Percentiles rank a stretch among this genome's conserved stretches.
Conservation (phyloP, 1,140 invertebrate species). For the Probaryconus sp. region DNA sequence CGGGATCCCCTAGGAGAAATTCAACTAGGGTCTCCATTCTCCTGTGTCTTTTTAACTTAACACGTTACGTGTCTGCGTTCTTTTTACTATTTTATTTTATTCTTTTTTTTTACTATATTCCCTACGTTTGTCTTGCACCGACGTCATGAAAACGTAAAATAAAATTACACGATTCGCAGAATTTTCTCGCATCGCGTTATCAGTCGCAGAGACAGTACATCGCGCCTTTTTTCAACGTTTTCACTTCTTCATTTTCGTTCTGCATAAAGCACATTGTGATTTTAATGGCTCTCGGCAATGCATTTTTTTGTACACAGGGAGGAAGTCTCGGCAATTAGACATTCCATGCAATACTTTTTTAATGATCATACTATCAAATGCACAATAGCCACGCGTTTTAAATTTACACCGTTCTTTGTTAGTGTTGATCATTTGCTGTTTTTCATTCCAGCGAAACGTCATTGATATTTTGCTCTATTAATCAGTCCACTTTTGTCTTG, state of each 20-base stretch:
- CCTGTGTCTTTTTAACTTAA: conserved; percentile 26
- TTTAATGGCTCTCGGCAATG: conserved; percentile 35
- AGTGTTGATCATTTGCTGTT: conserved; percentile 1
- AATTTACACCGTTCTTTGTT: conserved; percentile 13
- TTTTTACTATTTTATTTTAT: too few relatives aligned
- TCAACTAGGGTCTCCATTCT: conserved; percentile 17
- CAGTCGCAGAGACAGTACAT: conserved; percentile 9
- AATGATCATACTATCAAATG: conserved; percentile 34
- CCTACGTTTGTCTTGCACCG: background rate
- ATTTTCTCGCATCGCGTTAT: conserved; percentile 25
- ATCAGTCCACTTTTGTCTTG: too few relatives aligned
- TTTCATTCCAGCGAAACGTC: background rate
- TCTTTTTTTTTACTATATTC: conserved; percentile 1
- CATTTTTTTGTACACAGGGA: conserved; percentile 9
- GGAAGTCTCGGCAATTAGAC: conserved; percentile 35
- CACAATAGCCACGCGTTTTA: conserved; percentile 13
- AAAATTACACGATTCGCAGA: conserved; percentile 37
- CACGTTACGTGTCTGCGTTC: conserved; percentile 23
- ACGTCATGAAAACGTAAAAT: conserved; percentile 30
- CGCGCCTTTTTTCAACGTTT: conserved; percentile 9
- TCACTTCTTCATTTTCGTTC: background rate
- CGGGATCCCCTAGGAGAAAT: too few relatives aligned
- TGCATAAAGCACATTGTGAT: conserved; percentile 33
- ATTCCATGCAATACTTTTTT: conserved; percentile 20
- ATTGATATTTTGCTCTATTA: too few relatives aligned